Evolutionary conservation across 2,797 vertebrate genomes (phyloP).

Genomic region (Chaunax sp.): DNA sequence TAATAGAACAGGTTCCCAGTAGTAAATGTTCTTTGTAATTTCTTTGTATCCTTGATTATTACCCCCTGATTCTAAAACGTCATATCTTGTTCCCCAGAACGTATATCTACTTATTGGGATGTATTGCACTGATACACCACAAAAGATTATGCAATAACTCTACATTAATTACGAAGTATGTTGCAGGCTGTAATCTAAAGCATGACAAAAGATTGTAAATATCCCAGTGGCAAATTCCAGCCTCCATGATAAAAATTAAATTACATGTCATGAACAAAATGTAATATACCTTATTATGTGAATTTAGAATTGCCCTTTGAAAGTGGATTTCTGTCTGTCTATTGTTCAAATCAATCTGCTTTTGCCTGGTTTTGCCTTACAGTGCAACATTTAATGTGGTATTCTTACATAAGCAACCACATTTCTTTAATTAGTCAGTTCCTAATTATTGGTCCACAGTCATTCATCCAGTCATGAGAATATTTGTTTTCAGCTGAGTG

Average conservation of each 20-base stretch:
- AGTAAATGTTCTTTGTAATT: too few species aligned
- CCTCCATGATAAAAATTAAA: slow-evolving; percentile 8
- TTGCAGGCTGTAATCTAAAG: too few species aligned
- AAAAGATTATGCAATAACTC: too few species aligned
- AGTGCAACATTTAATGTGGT: slow-evolving; percentile 19
- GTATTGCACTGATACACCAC: too few species aligned
- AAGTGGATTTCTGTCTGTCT: not conserved
- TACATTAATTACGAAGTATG: too few species aligned
- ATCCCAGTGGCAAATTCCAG: slow-evolving; percentile 1
- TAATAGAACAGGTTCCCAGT: too few species aligned
- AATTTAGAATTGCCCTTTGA: not conserved
- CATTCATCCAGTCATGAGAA: slow-evolving; percentile 56
- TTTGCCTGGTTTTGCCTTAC: not conserved
- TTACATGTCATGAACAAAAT: not conserved
- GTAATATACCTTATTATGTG: not conserved
- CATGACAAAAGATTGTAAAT: too few species aligned
- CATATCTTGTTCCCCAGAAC: too few species aligned
- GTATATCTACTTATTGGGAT: too few species aligned
- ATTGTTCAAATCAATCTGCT: slow-evolving; percentile 2
- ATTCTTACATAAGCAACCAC: too few species aligned
- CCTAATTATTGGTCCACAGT: slow-evolving; percentile 58
- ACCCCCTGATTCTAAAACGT: too few species aligned
- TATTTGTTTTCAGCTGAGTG: slow-evolving; percentile 74
- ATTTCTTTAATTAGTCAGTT: slow-evolving; percentile 44
- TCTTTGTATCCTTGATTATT: too few species aligned